Base-by-base conservation (phyloP, 35 echinoderm and acorn worm species). In the Ophioderma brevispina region DNA sequence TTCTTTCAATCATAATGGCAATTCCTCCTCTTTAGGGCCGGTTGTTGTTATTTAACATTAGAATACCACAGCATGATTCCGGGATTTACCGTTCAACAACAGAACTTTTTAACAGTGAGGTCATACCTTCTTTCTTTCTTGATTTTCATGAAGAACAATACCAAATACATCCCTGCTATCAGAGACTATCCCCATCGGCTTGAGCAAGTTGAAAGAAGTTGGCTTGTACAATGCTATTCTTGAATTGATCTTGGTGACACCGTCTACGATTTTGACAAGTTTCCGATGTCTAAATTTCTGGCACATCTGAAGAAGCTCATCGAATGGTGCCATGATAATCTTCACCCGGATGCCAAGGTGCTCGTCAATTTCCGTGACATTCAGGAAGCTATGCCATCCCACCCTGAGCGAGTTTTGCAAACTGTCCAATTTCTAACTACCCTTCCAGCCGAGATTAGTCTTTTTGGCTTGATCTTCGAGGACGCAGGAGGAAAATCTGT, bases 291-390 rank as follows among this genome's bases (percentile, higher is more conserved):
- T 35, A 49, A 64, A 4, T 25, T 63, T 21, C 55, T 38, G 31
- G 36, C 39, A 25, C 40, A 50, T 23, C 46, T 90, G 25, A 84
- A 76, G 34, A 85, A 90, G 38, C 35, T n/a, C 32, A 90, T 84
- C 3, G 37, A 56, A 6, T 90, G 89, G 89, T 55, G 39, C 31
- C n/a, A n/a, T n/a, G n/a, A n/a, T n/a, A n/a, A n/a, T n/a, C n/a
- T n/a, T n/a, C n/a, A n/a, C n/a, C n/a, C 81, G 34, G 35, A 86
- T 21, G 84, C 84, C 15, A 87, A 55, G 46, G 78, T 88, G 33
- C 14, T 92, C 35, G 6, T 92, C 39, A 92, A 64, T 35, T 89
- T 93, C 86, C 40, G 91, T 21, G 91, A 93, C 34, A 39, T 93
- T 1, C 30, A 49, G 21, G 85, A 89, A n/a, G 35, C 63, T 36